Evolutionary conservation across 2,113 vertebrate genomes (phyloP).

Genomic region (Amia ocellicauda): DNA sequence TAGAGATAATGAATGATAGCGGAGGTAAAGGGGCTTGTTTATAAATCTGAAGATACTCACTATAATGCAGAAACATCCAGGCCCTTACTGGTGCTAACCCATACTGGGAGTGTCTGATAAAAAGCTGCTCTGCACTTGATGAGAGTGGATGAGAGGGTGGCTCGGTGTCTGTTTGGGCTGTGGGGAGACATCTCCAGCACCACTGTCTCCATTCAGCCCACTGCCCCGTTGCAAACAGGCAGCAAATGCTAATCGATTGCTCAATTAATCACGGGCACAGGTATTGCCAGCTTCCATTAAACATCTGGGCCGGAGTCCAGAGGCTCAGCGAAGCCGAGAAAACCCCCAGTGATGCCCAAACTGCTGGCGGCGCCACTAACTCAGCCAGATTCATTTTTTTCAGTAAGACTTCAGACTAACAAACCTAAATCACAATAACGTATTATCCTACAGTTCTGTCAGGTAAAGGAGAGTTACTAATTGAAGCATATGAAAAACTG

Average conservation of each 20-base stretch:
- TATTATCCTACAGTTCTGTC: no score
- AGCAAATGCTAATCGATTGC: conserved; percentile 31
- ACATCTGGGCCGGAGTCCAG: conserved; percentile 21
- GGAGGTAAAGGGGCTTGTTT: no score
- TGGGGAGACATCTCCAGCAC: not conserved
- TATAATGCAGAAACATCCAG: no score
- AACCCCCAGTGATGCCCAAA: not conserved
- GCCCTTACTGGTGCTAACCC: not conserved
- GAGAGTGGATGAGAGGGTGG: not conserved
- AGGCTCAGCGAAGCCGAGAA: not conserved
- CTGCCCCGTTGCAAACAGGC: conserved; percentile 17
- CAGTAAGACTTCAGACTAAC: not conserved
- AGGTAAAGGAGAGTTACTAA: no score
- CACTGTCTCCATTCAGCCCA: not conserved
- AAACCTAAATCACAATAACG: no score
- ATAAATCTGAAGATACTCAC: no score
- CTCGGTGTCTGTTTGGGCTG: not conserved
- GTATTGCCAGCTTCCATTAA: conserved; percentile 33
- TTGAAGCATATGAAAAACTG: no score
- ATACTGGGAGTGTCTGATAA: conserved; percentile 6
- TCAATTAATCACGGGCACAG: conserved; percentile 30
- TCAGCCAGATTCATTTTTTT: not conserved
- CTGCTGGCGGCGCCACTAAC: not conserved
- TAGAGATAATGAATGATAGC: no score
- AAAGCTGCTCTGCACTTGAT: conserved; percentile 16